Base-by-base conservation (phyloP, 2,797 vertebrate species). In the Nannoperca australis region DNA sequence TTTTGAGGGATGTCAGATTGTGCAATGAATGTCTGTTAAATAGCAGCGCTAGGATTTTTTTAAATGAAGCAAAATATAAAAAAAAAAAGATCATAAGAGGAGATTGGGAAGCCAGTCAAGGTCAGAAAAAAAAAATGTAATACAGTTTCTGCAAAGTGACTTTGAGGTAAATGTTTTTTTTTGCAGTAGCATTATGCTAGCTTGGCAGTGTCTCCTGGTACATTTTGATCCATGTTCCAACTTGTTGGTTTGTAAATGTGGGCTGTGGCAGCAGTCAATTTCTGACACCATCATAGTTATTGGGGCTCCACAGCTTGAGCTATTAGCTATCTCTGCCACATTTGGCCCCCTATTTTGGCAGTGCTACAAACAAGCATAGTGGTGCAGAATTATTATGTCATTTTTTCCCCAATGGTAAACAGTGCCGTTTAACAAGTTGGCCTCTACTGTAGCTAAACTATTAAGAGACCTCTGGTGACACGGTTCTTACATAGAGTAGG, bases 391-490 rank as follows among this genome's bases (percentile, higher is more conserved):
- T 8, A 38, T 38, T 3, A 38, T 11, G 9, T 11, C 36, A 10
- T 10, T 36, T 8, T 4, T 36, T 9, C 2, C 9, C 9, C 9
- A 9, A 38, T 2, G 0, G 36, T 10, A 38, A 38, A 9, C 36
- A 9, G 8, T 4, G 14, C 14, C 22, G n/a, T 34, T 9, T 40
- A 20, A n/a, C 3, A 5, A 22, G 27, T 30, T 9, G 18, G 30
- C 3, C 55, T 59, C 32, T 3, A 40, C 13, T 40, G 20, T 40
- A 61, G 38, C 7, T 42, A 17, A 61, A 24, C 8, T 15, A 64
- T 45, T n/a, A 47, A 49, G 49, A 84, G 5, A 27, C 58, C 22
- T 66, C 18, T 44, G 24, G 38, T 78, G 49, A 78, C 14, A n/a
- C 36, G 11, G 30, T 63, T 53, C 44, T 34, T 49, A 64, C 7